A percentile compares a stretch with the other conserved stretches of the same genome.
phyloP scores from a whole-genome alignment of 2,797 vertebrate species.

The Mus minutoides region DNA sequence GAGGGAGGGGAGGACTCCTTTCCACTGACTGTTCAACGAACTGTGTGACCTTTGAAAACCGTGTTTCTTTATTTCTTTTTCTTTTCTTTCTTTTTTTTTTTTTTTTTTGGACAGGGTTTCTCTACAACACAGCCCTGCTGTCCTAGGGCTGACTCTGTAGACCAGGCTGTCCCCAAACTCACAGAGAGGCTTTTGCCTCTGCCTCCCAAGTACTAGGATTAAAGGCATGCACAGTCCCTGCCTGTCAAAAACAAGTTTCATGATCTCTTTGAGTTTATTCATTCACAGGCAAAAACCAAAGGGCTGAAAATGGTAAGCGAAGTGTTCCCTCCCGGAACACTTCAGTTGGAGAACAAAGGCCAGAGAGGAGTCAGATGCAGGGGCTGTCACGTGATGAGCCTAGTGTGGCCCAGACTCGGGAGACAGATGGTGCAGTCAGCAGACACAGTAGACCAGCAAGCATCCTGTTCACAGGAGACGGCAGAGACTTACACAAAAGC shows the following conservation, averaged over 20 bases:
- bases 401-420: neutral
- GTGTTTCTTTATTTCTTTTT: no score
- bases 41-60: constrained; percentile 12
- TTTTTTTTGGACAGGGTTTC: neutral
- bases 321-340: neutral
- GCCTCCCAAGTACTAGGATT: neutral
- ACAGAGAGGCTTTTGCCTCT: neutral
- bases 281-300: neutral
- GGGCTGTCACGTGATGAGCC: neutral
- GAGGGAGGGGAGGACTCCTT: neutral
- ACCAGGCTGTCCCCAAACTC: neutral
- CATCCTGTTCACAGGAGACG: neutral
- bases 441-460: neutral
- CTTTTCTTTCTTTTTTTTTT: no score
- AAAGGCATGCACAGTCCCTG: neutral
- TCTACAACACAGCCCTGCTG: neutral
- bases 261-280: neutral
- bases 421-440: neutral
- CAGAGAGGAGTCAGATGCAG: neutral
- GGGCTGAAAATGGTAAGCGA: neutral
- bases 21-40: neutral
- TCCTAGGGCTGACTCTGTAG: neutral
- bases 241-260: neutral
- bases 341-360: neutral
- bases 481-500: neutral